These are phyloP conservation scores for Lithobius niger DNA, from an alignment of 1,140 invertebrate species.

Conservation along the genomic window DNA sequence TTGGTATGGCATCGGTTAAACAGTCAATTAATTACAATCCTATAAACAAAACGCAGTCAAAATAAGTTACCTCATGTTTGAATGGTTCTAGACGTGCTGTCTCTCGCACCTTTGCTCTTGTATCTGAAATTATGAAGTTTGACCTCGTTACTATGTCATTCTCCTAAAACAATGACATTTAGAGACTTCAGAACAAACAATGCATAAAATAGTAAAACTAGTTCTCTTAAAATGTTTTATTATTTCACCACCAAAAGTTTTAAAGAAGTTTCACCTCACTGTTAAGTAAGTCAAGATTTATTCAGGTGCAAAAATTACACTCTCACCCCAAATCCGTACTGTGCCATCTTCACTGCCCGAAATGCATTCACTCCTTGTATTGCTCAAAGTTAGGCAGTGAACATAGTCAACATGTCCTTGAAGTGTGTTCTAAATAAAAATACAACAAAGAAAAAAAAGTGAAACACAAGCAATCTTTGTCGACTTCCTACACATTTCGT, in stretches of 20 bases:
- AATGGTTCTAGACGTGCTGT: conserved; percentile 52
- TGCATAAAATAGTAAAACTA: too few relatives aligned
- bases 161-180: too few relatives aligned
- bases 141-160: conserved; percentile 40
- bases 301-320: not conserved
- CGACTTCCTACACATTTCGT: too few relatives aligned
- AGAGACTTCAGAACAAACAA: too few relatives aligned
- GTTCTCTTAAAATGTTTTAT: too few relatives aligned
- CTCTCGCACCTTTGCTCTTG: too few relatives aligned
- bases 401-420: conserved; percentile 67
- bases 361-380: conserved; percentile 43
- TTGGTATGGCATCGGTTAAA: too few relatives aligned
- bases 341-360: conserved; percentile 73
- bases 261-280: too few relatives aligned
- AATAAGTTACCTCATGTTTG: conserved; percentile 37
- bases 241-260: too few relatives aligned
- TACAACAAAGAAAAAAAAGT: not conserved
- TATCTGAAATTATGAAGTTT: too few relatives aligned
- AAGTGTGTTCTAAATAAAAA: conserved; percentile 34
- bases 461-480: not conserved
- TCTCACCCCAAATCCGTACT: conserved; percentile 60
- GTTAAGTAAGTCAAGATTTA: conserved; percentile 12
- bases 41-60: too few relatives aligned
- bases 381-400: conserved; percentile 45
- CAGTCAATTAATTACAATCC: too few relatives aligned